Base-by-base conservation (phyloP, 2,888 invertebrate genomes). In the Biston stratarius region DNA sequence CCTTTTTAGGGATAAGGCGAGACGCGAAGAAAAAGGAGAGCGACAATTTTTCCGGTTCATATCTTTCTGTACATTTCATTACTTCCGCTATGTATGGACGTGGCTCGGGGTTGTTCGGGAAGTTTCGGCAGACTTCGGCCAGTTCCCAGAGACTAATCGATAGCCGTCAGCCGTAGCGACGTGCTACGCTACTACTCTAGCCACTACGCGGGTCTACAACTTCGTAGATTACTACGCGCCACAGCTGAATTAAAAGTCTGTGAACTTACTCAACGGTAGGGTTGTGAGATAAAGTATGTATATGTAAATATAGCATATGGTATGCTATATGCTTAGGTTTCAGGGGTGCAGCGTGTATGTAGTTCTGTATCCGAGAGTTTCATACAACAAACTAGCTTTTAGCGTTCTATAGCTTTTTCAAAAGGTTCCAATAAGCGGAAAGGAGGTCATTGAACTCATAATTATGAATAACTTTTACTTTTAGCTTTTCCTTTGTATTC, bases 31-130 rank as follows among this genome's bases (percentile, higher is more conserved):
- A 92, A 91, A 91, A 89, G 72, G 89, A 90, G 85, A 87, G 86
- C 90, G 91, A 89, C 90, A 88, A 89, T 92, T 93, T 92, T 92
- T 93, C 91, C 92, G 92, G 91, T 91, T 92, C 92, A 92, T 91
- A 92, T 92, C 88, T 88, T 88, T 91, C 87, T 88, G 87, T 92
- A 92, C 92, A 92, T 92, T 93, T 92, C 92, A 92, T 93, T 94
- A 91, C 91, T 92, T 92, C 92, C 92, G 92, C 89, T 87, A 86
- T 87, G 88, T 88, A 86, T 90, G 91, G 87, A 89, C 85, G 84
- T 75, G 75, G 80, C 71, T 87, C 85, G 85, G 86, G 72, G 45
- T 62, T 62, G 73, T 75, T 90, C 90, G 91, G 81, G 58, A 64
- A 62, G 70, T 73, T 77, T 87, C 90, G 88, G 78, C 55, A 71